These are phyloP conservation scores for Simalia tracyae DNA, from an alignment of 2,797 vertebrate genomes.

Conservation along the genomic window DNA sequence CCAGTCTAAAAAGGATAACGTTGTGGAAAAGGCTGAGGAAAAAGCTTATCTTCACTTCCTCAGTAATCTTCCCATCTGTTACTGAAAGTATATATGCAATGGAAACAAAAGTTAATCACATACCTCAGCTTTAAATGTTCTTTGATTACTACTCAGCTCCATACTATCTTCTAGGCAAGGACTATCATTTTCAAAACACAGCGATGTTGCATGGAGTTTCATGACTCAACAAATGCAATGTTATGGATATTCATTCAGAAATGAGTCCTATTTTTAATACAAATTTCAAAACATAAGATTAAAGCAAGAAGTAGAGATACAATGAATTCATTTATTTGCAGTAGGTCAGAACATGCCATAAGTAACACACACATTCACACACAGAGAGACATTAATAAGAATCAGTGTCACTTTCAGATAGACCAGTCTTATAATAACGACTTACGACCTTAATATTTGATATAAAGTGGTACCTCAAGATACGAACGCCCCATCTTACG, in stretches of 20 bases:
- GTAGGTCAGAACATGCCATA: background rate
- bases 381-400: no score
- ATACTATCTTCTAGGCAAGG: background rate
- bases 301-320: background rate
- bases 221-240: background rate
- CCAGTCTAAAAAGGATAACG: constrained; percentile 48
- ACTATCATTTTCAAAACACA: background rate
- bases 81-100: constrained; percentile 34
- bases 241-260: background rate
- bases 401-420: background rate
- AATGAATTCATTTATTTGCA: background rate
- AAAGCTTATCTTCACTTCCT: constrained; percentile 49
- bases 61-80: constrained; percentile 55
- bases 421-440: background rate
- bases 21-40: constrained; percentile 46
- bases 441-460: background rate
- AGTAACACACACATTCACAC: background rate
- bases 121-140: constrained; percentile 25
- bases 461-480: no score
- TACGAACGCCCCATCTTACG: no score
- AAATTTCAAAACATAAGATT: background rate
- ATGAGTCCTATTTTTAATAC: background rate
- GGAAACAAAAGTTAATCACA: constrained; percentile 56
- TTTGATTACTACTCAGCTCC: constrained; percentile 6
- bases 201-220: background rate